Evolutionary conservation across 2,888 invertebrate species (phyloP).

Genomic region (Rhagonycha fulva): DNA sequence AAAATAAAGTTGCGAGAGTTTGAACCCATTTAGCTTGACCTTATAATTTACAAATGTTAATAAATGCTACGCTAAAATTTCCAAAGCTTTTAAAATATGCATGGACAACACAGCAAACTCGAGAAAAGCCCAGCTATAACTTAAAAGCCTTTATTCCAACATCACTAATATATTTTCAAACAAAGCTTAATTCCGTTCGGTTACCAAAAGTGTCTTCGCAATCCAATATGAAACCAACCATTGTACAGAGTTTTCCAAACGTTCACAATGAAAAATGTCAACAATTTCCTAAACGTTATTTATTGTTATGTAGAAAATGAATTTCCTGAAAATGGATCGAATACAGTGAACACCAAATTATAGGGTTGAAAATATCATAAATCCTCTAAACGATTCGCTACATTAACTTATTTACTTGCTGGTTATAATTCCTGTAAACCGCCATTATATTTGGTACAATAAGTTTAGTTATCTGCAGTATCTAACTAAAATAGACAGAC

Average conservation of each 20-base stretch:
- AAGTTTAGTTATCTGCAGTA: not conserved
- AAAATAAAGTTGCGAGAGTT: not conserved
- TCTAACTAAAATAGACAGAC: not conserved
- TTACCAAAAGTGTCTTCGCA: not conserved
- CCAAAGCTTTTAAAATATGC: not conserved
- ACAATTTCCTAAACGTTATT: not conserved
- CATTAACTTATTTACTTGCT: constrained; percentile 22
- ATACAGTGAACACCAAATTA: constrained; percentile 12
- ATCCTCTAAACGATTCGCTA: constrained; percentile 25
- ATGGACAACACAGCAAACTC: not conserved
- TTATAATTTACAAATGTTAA: constrained; percentile 1
- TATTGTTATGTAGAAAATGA: constrained; percentile 2
- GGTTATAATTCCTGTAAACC: constrained; percentile 18
- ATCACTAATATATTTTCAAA: constrained; percentile 3
- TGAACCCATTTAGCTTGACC: not conserved
- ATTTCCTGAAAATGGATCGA: constrained; percentile 3
- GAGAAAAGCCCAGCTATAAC: not conserved
- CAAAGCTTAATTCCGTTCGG: not conserved
- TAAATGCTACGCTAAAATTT: not conserved
- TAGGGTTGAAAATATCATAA: constrained; percentile 22
- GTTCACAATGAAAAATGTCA: not conserved
- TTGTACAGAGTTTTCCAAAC: not conserved
- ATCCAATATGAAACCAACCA: not conserved
- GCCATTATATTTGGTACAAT: constrained; percentile 20
- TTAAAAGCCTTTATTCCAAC: constrained; percentile 3